Base-by-base conservation (phyloP, 2,113 vertebrate genomes). In the Xiphophorus hellerii region DNA sequence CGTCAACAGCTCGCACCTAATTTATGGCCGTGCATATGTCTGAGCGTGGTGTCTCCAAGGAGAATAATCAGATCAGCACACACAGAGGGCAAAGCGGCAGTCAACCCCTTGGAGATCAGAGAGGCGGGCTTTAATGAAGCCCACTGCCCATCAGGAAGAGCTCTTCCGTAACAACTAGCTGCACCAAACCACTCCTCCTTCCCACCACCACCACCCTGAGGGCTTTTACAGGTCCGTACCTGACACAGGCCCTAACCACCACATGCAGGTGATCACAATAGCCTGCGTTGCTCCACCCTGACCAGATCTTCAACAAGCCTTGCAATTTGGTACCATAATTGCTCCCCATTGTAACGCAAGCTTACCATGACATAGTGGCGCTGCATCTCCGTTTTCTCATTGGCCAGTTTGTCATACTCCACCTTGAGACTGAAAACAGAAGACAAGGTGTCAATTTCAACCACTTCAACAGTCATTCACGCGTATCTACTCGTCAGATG, bases 311-410 rank as follows among this genome's bases (percentile, higher is more conserved):
- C 80, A 66, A 88, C 87, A 90, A 90, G 87, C 88, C 81, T 76
- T 75, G 78, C 87, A 85, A 91, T 90, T 88, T 86, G 86, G 84
- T 76, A 44, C 68, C 85, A 82, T 90, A 91, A 93, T 88, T 88
- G 87, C 84, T 87, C 78, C 77, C 84, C 64, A 81, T 88, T 87
- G 88, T 82, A 81, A 87, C 71, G 75, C 82, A 86, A 90, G 88
- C 97, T 97, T 93, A 98, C 97, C 97, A 98, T 98, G 92, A 98
- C 97, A 90, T 98, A 98, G 94, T 98, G 97, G 91, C 97, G 96
- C 94, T 98, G 97, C 97, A 98, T 98, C 93, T 98, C 97, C 0
- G 97, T 98, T 95, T 98, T 98, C 94, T 98, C 97, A 91, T 96
- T 98, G 66, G 97, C 96, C 90, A 98, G 95, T 87, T 98, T 98